Conservation (phyloP, 2,113 vertebrate genomes). For the Sinosuthora webbiana region DNA sequence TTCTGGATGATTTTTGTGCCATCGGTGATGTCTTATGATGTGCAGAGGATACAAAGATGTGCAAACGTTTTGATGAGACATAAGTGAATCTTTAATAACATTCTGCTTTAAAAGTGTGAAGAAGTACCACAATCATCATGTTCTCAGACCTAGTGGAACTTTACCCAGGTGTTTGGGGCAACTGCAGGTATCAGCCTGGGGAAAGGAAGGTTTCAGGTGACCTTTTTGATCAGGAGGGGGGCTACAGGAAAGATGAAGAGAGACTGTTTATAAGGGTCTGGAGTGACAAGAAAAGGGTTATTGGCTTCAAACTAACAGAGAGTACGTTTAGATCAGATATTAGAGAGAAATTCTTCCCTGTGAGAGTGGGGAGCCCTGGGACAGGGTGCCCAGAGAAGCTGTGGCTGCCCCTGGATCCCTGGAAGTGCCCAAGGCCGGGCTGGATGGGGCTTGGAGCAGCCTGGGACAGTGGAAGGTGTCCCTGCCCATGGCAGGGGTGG, state of each 20-base stretch:
- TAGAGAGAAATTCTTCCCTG: background rate
- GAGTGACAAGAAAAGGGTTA: background rate
- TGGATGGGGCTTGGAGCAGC: background rate
- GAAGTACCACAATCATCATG: no score
- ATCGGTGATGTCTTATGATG: background rate
- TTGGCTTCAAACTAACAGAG: background rate
- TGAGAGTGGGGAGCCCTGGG: fast-evolving
- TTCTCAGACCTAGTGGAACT: background rate
- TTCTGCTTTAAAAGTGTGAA: background rate
- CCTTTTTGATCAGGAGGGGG: background rate
- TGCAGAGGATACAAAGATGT: background rate
- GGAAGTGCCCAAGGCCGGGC: fast-evolving
- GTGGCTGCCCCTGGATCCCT: background rate
- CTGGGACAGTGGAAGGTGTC: background rate
- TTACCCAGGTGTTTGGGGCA: background rate
- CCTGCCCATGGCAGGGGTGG: background rate
- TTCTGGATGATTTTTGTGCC: background rate
- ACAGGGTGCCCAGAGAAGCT: background rate
- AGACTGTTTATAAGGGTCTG: background rate
- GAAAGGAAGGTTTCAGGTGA: background rate
- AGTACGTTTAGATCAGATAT: no score
- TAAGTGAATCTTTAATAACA: background rate
- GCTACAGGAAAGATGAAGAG: background rate
- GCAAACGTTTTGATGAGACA: fast-evolving
- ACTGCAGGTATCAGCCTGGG: background rate